phyloP scores from a whole-genome alignment of 2,888 invertebrate genomes.

The Dorcus hopei region DNA sequence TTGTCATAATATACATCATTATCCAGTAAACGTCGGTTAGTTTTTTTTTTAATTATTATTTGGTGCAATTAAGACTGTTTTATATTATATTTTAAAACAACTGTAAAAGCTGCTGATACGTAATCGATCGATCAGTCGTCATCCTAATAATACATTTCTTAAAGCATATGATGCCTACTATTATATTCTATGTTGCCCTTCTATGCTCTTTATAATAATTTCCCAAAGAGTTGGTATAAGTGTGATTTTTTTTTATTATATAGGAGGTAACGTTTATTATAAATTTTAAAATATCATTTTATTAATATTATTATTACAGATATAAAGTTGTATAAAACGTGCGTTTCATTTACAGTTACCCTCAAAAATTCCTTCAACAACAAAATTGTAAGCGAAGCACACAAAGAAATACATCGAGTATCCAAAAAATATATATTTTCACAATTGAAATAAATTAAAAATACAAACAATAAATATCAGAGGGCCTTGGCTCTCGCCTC shows the following conservation, averaged over 20 bases:
- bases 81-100: conserved; percentile 25
- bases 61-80: conserved; percentile 51
- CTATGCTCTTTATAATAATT: conserved; percentile 34
- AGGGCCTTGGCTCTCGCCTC: background rate
- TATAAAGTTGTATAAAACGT: no score
- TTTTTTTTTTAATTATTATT: conserved; percentile 29
- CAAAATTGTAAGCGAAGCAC: no score
- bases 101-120: conserved; percentile 15
- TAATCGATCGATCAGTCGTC: conserved; percentile 4
- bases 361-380: no score
- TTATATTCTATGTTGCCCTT: conserved; percentile 23
- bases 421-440: no score
- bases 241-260: conserved; percentile 46
- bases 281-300: conserved; percentile 30
- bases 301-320: conserved; percentile 28
- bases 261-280: conserved; percentile 29
- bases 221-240: conserved; percentile 50
- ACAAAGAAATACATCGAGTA: no score
- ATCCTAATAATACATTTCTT: conserved; percentile 4
- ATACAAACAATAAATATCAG: no score
- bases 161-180: conserved; percentile 23
- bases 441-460: no score
- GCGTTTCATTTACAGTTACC: no score
- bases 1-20: conserved; percentile 9
- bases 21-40: conserved; percentile 7